These are phyloP conservation scores for Haliclona indistincta DNA, from an alignment of 37 sponge, comb jelly and placozoan species.

Conservation along the genomic window DNA sequence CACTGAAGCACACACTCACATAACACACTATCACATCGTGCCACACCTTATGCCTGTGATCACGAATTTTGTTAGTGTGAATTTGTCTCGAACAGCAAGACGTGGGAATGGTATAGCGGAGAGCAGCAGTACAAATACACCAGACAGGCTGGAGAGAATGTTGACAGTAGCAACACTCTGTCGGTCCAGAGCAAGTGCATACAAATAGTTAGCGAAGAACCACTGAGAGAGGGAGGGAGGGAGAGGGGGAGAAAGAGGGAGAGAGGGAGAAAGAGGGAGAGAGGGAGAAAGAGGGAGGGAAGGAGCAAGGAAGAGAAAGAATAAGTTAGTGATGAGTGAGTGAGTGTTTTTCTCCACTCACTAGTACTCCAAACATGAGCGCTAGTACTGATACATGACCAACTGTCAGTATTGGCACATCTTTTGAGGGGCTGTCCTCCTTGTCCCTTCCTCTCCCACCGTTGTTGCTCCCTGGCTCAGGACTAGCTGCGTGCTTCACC, in stretches of 20 bases:
- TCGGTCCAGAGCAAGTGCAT: conserved; percentile 48
- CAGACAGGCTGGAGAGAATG: conserved; percentile 68
- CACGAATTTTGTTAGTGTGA: conserved; percentile 78
- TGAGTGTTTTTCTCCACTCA: conserved; percentile 1
- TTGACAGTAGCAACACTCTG: conserved; percentile 74
- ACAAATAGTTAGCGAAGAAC: conserved; percentile 92
- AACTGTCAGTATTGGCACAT: conserved; percentile 36
- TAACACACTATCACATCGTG: background rate
- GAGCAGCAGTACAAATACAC: conserved; percentile 84
- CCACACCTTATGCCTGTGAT: conserved; percentile 67
- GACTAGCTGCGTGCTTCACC: background rate
- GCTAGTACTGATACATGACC: conserved; percentile 40
- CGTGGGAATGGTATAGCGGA: conserved; percentile 62
- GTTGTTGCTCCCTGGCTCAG: too few relatives aligned
- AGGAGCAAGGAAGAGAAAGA: background rate
- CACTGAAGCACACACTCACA: conserved; percentile 17
- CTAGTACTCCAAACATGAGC: conserved; percentile 75
- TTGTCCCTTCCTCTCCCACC: background rate
- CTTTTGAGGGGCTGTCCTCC: background rate
- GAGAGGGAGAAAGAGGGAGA: background rate
- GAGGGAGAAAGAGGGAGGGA: background rate
- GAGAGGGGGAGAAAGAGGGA: background rate
- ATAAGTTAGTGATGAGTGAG: background rate
- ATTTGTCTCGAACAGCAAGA: conserved; percentile 45
- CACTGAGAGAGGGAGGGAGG: conserved; percentile 44